A percentile compares a stretch with the other conserved stretches of the same genome.
phyloP scores from a whole-genome alignment of 2,888 invertebrate genomes.

The Clostera curtula region DNA sequence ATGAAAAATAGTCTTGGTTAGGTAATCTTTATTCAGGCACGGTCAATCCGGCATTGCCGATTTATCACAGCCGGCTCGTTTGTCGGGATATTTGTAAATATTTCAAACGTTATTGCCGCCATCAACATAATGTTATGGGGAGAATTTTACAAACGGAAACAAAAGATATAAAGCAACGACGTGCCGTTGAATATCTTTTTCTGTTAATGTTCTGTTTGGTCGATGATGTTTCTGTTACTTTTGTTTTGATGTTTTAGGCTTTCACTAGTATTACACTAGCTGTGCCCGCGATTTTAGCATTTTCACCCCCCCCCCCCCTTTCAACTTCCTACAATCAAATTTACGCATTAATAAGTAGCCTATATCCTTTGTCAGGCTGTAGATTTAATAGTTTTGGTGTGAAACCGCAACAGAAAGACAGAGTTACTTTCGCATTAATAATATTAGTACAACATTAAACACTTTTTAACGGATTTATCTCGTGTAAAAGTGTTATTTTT shows the following conservation, averaged over 20 bases:
- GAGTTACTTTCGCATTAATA: too few species aligned
- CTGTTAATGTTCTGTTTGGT: constrained; percentile 48
- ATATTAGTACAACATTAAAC: too few species aligned
- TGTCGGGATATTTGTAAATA: constrained; percentile 72
- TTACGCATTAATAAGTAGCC: too few species aligned
- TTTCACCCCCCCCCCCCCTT: too few species aligned
- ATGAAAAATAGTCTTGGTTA: constrained; percentile 31
- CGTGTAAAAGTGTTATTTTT: too few species aligned
- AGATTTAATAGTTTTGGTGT: too few species aligned
- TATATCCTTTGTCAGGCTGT: too few species aligned
- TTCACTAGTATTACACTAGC: too few species aligned
- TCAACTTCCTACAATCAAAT: too few species aligned
- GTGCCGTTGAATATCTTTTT: constrained; percentile 45
- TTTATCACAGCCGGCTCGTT: constrained; percentile 64
- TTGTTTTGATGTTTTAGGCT: constrained; percentile 8
- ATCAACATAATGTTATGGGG: constrained; percentile 75
- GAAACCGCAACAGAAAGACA: too few species aligned
- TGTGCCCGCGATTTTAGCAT: too few species aligned
- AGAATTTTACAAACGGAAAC: constrained; percentile 70
- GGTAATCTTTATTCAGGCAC: constrained; percentile 54
- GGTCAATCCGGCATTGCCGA: constrained; percentile 63
- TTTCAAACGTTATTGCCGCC: constrained; percentile 70
- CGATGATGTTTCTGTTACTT: constrained; percentile 7
- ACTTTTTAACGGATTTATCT: too few species aligned
- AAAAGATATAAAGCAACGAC: constrained; percentile 62